phyloP scores from a whole-genome alignment of 2,113 vertebrate species.

The Melospiza georgiana region DNA sequence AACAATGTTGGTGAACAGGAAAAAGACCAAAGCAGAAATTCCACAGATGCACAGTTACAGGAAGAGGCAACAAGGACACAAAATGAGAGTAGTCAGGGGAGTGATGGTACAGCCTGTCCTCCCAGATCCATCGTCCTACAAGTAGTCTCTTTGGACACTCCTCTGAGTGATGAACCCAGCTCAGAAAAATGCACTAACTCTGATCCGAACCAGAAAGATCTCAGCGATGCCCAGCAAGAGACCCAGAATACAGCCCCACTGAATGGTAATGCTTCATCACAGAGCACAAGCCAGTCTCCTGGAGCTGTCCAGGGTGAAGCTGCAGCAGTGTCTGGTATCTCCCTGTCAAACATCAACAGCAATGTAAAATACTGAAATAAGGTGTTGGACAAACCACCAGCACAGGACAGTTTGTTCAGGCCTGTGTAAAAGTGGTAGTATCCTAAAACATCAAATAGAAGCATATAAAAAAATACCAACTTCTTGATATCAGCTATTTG shows the following conservation, averaged over 20 bases:
- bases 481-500: neutral
- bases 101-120: slow-evolving; percentile 3
- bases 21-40: slow-evolving; percentile 48
- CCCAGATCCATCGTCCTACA: slow-evolving; percentile 36
- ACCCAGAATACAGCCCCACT: slow-evolving; percentile 13
- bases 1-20: slow-evolving; percentile 42
- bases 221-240: slow-evolving; percentile 29
- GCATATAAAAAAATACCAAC: neutral
- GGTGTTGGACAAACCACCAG: neutral
- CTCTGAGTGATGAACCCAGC: slow-evolving; percentile 27
- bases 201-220: slow-evolving; percentile 27
- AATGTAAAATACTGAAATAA: neutral
- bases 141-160: slow-evolving; percentile 45
- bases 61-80: slow-evolving; percentile 33
- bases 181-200: slow-evolving; percentile 23
- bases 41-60: slow-evolving; percentile 25
- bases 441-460: slow-evolving; percentile 12
- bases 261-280: slow-evolving; percentile 24
- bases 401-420: neutral
- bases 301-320: neutral
- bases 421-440: neutral
- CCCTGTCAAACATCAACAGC: neutral
- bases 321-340: slow-evolving; percentile 36
- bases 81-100: slow-evolving; percentile 55
- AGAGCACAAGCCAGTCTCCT: neutral